Evolutionary conservation across 1,140 invertebrate genomes (phyloP).

Genomic region (Leptinotarsa texana): DNA sequence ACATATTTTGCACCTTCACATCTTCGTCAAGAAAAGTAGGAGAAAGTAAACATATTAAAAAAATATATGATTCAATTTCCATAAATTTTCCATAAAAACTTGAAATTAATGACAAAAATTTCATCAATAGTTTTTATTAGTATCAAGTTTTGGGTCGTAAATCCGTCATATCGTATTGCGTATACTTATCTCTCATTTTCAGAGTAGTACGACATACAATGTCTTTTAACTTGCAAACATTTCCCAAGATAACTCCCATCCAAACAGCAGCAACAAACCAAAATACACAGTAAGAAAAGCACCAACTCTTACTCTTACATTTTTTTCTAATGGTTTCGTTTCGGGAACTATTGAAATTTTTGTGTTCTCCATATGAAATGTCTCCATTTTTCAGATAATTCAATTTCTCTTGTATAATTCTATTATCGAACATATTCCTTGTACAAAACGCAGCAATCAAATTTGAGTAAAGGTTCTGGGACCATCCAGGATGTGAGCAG

Average conservation of each 20-base stretch:
- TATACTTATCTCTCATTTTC: constrained; percentile 10
- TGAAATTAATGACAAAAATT: too few relatives aligned
- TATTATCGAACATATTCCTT: not conserved
- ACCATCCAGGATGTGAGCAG: constrained; percentile 30
- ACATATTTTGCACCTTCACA: too few relatives aligned
- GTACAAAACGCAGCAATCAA: constrained; percentile 31
- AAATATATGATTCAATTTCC: too few relatives aligned
- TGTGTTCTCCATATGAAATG: not conserved
- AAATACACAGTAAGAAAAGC: constrained; percentile 31
- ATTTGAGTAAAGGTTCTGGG: constrained; percentile 21
- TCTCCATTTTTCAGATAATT: not conserved
- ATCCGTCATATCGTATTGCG: constrained; percentile 9
- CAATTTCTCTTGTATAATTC: not conserved
- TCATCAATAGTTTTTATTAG: not conserved
- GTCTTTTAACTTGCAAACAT: constrained; percentile 28
- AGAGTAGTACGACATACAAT: constrained; percentile 20
- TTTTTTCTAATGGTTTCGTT: not conserved
- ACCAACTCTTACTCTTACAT: constrained; percentile 17
- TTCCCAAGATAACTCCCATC: constrained; percentile 39
- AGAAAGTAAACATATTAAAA: too few relatives aligned
- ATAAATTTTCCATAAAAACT: too few relatives aligned
- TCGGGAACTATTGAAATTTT: not conserved
- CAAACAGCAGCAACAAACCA: constrained; percentile 34
- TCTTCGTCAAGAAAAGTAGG: too few relatives aligned
- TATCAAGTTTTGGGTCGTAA: not conserved